Percentiles rank a stretch among this genome's conserved stretches.
phyloP scores from a whole-genome alignment of 1,140 invertebrate species.

The Ostrea edulis region DNA sequence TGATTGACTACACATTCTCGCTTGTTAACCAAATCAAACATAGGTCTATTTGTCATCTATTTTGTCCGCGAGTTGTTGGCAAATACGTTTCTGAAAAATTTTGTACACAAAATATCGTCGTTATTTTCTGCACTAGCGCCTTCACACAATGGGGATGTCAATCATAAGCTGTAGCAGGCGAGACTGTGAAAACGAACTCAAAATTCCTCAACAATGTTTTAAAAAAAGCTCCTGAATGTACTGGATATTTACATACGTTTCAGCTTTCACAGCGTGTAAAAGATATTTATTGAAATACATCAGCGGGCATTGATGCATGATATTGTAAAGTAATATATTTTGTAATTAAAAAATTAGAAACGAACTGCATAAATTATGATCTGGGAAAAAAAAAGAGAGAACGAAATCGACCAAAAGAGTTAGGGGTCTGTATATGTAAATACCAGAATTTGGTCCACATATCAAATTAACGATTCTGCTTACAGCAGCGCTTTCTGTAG shows the following conservation, averaged over 20 bases:
- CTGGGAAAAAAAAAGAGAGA: background rate
- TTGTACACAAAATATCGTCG: slow-evolving; percentile 23
- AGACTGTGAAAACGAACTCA: background rate
- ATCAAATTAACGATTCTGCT: no score
- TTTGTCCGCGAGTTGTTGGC: slow-evolving; percentile 30
- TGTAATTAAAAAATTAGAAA: background rate
- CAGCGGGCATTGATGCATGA: background rate
- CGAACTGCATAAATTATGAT: background rate
- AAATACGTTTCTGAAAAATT: slow-evolving; percentile 34
- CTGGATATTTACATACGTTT: background rate
- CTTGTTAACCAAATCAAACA: slow-evolving; percentile 25
- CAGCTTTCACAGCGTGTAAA: slow-evolving; percentile 5
- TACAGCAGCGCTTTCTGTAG: no score
- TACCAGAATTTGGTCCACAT: no score
- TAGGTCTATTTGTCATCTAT: slow-evolving; percentile 15
- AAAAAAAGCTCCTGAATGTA: slow-evolving; percentile 11
- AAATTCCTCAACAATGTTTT: background rate
- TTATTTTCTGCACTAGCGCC: slow-evolving; percentile 31
- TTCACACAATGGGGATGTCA: background rate
- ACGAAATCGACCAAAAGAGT: background rate
- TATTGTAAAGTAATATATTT: background rate
- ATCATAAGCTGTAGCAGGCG: background rate
- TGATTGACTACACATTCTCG: slow-evolving; percentile 23
- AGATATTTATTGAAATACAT: slow-evolving; percentile 16
- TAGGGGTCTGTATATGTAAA: background rate